Base-by-base conservation (phyloP, 2,888 invertebrate genomes). In the Drosophila affinis region DNA sequence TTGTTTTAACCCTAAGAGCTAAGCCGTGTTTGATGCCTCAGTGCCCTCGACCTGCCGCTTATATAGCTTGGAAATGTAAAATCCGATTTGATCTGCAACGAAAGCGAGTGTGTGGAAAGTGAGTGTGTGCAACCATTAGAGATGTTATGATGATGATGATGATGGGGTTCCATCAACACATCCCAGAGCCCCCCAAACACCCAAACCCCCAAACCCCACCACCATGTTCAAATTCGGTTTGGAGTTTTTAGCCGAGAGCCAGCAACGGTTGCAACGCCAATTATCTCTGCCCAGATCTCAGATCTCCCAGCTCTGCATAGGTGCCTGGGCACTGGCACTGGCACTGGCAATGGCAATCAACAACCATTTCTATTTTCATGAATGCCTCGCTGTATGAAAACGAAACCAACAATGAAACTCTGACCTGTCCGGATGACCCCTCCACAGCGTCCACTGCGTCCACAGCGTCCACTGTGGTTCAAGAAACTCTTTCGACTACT, bases 1-100 rank as follows among this genome's bases (percentile, higher is more conserved):
- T 54, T 87, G 88, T 77, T 75, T 72, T 67, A 77, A 75, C 77
- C 88, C 77, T 76, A 78, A 89, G 77, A 87, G 85, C 87, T 78
- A 70, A 87, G 63, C 70, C 86, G 62, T 78, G 75, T 86, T 75
- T 85, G 89, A 88, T 89, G 87, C 39, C 68, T 55, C 57, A 44
- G 60, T 54, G 64, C 64, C 34, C 32, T 47, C 58, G 65, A 70
- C 62, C 75, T 48, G 48, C 29, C 65, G 60, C 70, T 89, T 84
- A 82, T 89, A 88, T 82, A 76, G 65, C 63, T 62, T 55, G 61
- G 24, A 69, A 55, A 39, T n/a, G 7, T 7, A 0, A 6, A 56
- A 47, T 60, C 51, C 17, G 29, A 68, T 63, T 58, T 54, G 51
- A 64, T 55, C 52, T 55, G 51, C 60, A 58, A 81, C 53, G 83